Percentiles rank a stretch among this genome's conserved stretches.
Conservation (phyloP, 2,797 vertebrate genomes). For the Anguilla marmorata region DNA sequence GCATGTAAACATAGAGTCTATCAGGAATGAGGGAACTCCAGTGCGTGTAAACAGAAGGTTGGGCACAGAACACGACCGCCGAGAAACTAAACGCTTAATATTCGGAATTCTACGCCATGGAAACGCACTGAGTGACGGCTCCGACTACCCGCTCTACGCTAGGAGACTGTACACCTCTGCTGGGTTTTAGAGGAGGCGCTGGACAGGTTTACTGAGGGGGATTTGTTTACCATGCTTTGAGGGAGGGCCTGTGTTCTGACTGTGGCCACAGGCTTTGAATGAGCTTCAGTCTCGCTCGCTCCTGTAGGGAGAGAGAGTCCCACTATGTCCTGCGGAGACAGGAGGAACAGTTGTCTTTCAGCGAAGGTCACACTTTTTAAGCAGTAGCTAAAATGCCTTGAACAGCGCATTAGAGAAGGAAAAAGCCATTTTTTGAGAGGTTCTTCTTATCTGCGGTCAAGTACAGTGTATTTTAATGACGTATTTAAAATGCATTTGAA, state of each 20-base stretch:
- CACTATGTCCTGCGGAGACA: conserved; percentile 65
- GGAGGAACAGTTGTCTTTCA: conserved; percentile 25
- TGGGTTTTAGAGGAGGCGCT: conserved; percentile 53
- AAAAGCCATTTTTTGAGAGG: not conserved
- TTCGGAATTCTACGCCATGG: conserved; percentile 56
- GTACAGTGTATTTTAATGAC: not conserved
- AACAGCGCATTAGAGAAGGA: not conserved
- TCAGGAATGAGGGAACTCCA: conserved; percentile 29
- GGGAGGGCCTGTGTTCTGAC: conserved; percentile 59
- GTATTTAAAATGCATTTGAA: not conserved
- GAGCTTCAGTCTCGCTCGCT: conserved; percentile 54
- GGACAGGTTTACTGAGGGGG: conserved; percentile 57
- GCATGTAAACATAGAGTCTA: conserved; percentile 43
- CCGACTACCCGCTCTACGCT: conserved; percentile 53
- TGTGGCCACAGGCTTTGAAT: conserved; percentile 50
- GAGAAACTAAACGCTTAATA: conserved; percentile 13
- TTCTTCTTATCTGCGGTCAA: not conserved
- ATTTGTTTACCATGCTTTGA: conserved; percentile 70
- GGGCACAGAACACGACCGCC: not conserved
- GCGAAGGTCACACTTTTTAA: not conserved
- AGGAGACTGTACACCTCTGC: conserved; percentile 71
- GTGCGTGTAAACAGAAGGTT: conserved; percentile 10
- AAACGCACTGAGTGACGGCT: conserved; percentile 59
- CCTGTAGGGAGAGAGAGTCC: conserved; percentile 49
- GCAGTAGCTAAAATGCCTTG: not conserved